Base-by-base conservation (phyloP, 2,888 invertebrate genomes). In the Macrophya alboannulata region DNA sequence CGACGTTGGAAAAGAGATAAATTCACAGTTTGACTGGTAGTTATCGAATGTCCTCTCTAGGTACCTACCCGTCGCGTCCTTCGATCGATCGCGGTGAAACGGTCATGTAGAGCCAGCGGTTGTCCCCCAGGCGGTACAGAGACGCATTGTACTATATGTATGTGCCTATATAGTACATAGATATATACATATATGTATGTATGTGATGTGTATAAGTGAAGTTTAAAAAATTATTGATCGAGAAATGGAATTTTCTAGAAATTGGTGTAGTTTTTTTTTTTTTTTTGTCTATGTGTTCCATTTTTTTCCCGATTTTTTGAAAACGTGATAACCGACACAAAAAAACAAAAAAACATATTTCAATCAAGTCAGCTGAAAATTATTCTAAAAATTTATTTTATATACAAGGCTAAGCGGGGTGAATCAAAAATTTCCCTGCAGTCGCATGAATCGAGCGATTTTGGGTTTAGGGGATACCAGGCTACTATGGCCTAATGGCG, bases 31-130 rank as follows among this genome's bases (percentile, higher is more conserved):
- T 62, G 62, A 71, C 25, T 31, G 37, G 71, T 68, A 25, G 25
- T 71, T 71, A 21, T 71, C 71, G 37, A 37, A 25, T 62, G 12
- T 62, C 62, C 62, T 55, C 51, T 25, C 68, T 68, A 68, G 5
- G 17, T 65, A 21, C 31, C 65, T 65, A 25, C n/a, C n/a, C n/a
- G n/a, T n/a, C n/a, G n/a, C 40, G 71, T 71, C 40, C 71, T 71
- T 40, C 71, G 71, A 71, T 71, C 71, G 71, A 71, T 71, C 71
- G 6, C 37, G 71, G 71, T 71, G 71, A 71, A 71, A 71, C 71
- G 71, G 71, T 71, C 71, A 71, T 71, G 71, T 71, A 71, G 71
- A 71, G 71, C 71, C 71, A 71, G 71, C 40, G 71, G 71, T 71
- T 71, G n/a, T 37, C 40, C 40, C 71, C 25, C 71, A 12, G 71